phyloP scores from a whole-genome alignment of 2,113 vertebrate species.

The Clupea harengus region DNA sequence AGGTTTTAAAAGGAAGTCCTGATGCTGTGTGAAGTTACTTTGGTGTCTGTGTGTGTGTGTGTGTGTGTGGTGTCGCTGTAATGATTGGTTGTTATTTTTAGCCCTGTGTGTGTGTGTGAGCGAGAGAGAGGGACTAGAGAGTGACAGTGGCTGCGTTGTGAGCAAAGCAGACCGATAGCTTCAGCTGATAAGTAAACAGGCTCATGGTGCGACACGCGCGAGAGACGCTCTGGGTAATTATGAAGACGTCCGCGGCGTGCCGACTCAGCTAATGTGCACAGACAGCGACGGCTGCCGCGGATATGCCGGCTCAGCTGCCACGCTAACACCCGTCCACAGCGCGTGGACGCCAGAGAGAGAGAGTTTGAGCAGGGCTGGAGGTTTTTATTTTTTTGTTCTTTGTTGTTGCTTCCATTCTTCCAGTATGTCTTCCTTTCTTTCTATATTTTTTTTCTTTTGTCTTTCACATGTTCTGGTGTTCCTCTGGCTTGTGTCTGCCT shows the following conservation, averaged over 20 bases:
- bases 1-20: background rate
- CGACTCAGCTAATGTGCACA: background rate
- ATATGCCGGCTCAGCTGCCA: background rate
- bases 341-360: background rate
- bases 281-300: background rate
- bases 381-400: no score
- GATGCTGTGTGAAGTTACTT: background rate
- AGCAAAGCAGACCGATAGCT: background rate
- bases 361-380: no score
- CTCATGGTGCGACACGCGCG: background rate
- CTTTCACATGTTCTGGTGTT: no score
- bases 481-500: no score
- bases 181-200: background rate
- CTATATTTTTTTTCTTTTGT: background rate
- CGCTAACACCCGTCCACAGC: background rate
- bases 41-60: background rate
- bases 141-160: background rate
- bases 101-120: background rate
- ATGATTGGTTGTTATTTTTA: background rate
- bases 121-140: background rate
- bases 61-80: background rate
- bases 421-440: no score
- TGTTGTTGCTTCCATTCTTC: no score
- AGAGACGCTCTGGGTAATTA: background rate
- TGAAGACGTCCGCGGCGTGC: background rate